Evolutionary conservation across 2,888 invertebrate genomes (phyloP), one percentile per base, ranked within the genome.

Genomic region (Seira musarum): DNA sequence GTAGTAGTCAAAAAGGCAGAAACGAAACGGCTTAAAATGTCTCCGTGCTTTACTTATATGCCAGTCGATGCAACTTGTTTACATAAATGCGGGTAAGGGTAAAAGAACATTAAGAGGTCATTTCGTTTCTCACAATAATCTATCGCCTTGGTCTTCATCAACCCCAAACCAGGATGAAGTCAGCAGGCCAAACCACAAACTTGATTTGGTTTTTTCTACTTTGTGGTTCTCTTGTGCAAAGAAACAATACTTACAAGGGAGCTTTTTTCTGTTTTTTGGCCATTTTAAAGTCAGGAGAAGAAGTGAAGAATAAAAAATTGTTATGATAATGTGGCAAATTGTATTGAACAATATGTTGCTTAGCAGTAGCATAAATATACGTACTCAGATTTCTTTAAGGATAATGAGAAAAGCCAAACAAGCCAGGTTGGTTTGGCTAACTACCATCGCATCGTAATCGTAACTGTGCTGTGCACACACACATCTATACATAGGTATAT

Each of bases 171-270:
- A 15, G n/a, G 46, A 64, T 15, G 46, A 2, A 15, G 35, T 57
- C 66, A 66, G 30, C n/a, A 57, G 24, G 68, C 25, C 8, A 40
- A 30, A 25, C 79, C 73, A 69, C 73, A 69, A 64, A 69, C 69
- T 73, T 73, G 73, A 80, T 73, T 80, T 80, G 72, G 72, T 72
- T 79, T 60, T 60, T 49, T 30, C 2, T 30, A 30, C 30, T 30
- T 49, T 40, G 40, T 40, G 13, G 40, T 40, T 6, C 40, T 8
- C 40, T 40, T 40, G 40, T 6, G 40, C 6, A 13, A 13, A 13
- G 6, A 40, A 8, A 40, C 6, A 6, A 13, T 8, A 40, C 40
- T 8, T 40, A 13, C 13, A 40, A 40, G 40, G 6, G 6, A 40
- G n/a, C n/a, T 40, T 8, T 8, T 13, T 40, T 40, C 6, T 13